Conservation (phyloP, 2,797 vertebrate species). For the Psittacula echo region DNA sequence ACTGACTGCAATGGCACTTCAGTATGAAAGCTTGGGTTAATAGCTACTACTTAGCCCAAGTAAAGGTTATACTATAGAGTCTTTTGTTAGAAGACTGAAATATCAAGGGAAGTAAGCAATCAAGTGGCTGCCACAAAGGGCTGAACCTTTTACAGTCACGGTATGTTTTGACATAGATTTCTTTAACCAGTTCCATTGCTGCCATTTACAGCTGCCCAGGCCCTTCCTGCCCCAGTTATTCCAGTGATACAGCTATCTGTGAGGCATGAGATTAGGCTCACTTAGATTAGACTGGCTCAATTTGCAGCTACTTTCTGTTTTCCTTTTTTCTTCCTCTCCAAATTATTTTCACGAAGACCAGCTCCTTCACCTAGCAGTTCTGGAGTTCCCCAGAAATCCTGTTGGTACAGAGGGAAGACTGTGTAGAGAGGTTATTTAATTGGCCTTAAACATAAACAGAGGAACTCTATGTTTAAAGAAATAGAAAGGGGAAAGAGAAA, state of each 20-base stretch:
- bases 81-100: not conserved
- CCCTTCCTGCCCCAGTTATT: not conserved
- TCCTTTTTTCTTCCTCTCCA: not conserved
- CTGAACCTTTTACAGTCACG: not conserved
- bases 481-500: not conserved
- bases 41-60: not conserved
- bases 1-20: not conserved
- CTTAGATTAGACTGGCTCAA: not conserved
- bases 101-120: conserved; percentile 10
- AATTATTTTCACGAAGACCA: not conserved
- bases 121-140: not conserved
- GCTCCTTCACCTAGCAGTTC: not conserved
- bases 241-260: not conserved
- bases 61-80: not conserved
- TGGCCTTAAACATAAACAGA: not conserved
- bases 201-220: not conserved
- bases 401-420: not conserved
- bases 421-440: not conserved
- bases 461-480: not conserved
- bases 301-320: not conserved
- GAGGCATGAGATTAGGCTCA: not conserved
- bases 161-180: not conserved
- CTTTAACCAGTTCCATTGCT: not conserved
- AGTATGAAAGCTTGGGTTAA: not conserved
- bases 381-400: not conserved